Base-by-base conservation (phyloP, 2,797 vertebrate species). In the Neosilurus hyrtlii region DNA sequence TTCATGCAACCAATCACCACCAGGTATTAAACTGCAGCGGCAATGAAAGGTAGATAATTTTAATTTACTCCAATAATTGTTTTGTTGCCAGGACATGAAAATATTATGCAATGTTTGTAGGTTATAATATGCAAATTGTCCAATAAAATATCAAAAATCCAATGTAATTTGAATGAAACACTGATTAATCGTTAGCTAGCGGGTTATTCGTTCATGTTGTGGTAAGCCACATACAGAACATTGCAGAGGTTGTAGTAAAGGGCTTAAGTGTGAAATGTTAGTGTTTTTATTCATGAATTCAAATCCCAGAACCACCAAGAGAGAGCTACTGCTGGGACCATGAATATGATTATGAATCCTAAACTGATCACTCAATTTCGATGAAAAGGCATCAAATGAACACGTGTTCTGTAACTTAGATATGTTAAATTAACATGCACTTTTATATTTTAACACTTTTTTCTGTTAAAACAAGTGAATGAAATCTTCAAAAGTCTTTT, bases 141-240 rank as follows among this genome's bases (percentile, higher is more conserved):
- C 81, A 78, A 65, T 63, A 85, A 71, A 20, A 63, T 11, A 84
- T 63, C 72, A 76, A 30, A 65, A 26, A 30, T 43, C 43, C 8
- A 43, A 43, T 43, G 43, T 24, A 24, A 24, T 43, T 70, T 49
- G 37, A 43, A 43, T 35, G 24, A 35, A 66, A 66, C 30, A 35
- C 16, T 9, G 35, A 43, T 22, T 22, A 7, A 10, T 4, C 22
- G 37, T 68, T 43, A 11, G 16, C 35, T 4, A 4, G 2, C 9
- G 20, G 66, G 18, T 30, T 68, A 9, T 68, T 37, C 14, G 6
- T 9, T 66, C 35, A 35, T 30, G 24, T 8, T 16, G 26, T 16
- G 30, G 63, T 24, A 11, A 62, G n/a, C 61, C n/a, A 62, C n/a
- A 62, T 5, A 11, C 61, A 3, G 10, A n/a, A 10, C n/a, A 26